These are phyloP conservation scores for Champsocephalus esox DNA, from an alignment of 2,797 vertebrate genomes.

Conservation along the genomic window DNA sequence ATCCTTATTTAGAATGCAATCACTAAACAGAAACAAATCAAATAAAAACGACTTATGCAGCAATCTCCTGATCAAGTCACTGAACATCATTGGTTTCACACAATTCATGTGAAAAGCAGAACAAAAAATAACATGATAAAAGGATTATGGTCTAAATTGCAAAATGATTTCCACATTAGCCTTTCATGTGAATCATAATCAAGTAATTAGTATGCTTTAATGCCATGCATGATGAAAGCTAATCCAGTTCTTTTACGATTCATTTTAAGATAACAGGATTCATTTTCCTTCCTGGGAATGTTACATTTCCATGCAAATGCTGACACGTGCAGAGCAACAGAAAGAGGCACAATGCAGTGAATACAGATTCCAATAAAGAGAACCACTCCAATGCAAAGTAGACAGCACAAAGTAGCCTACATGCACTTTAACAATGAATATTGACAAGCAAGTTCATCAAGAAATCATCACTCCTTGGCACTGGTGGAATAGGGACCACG, in stretches of 20 bases:
- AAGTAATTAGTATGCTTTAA: not conserved
- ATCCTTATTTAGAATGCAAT: not conserved
- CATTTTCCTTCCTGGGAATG: not conserved
- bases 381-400: conserved; percentile 6
- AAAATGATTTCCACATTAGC: not conserved
- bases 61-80: conserved; percentile 11
- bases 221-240: not conserved
- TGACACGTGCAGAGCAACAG: not conserved
- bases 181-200: not conserved
- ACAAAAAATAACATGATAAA: not conserved
- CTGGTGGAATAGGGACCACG: not conserved
- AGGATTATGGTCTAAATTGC: not conserved
- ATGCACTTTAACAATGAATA: not conserved
- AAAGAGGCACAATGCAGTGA: not conserved
- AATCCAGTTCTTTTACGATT: not conserved
- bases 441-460: not conserved
- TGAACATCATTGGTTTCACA: not conserved
- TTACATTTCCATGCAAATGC: conserved; percentile 13
- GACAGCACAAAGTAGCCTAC: not conserved
- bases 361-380: conserved; percentile 15
- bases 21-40: conserved; percentile 17
- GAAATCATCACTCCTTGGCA: not conserved
- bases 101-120: conserved; percentile 6
- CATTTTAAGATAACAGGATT: not conserved
- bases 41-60: not conserved